Evolutionary conservation across 2,113 vertebrate species (phyloP).

Genomic region (Charina bottae): DNA sequence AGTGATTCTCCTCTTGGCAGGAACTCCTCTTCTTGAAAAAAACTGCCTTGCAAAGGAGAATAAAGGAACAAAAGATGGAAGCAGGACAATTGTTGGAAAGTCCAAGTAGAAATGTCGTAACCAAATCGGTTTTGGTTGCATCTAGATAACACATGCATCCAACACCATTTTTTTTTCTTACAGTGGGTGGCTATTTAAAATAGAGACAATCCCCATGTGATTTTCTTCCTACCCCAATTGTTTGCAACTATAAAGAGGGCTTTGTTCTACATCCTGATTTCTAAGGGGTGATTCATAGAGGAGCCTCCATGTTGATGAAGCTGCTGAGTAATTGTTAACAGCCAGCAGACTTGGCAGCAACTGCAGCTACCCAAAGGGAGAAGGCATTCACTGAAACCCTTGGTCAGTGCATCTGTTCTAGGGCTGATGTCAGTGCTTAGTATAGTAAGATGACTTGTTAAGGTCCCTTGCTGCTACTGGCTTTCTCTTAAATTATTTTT

Average conservation of each 20-base stretch:
- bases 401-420: not conserved
- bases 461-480: no score
- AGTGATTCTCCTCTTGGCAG: slow-evolving; percentile 18
- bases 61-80: not conserved
- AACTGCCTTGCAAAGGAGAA: not conserved
- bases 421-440: no score
- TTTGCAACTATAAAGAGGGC: not conserved
- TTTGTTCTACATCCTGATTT: not conserved
- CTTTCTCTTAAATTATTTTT: not conserved
- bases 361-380: not conserved
- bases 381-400: not conserved
- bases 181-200: not conserved
- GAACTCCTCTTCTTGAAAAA: not conserved
- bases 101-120: not conserved
- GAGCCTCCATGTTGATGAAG: not conserved
- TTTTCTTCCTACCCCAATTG: not conserved
- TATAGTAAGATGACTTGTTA: not conserved
- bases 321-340: not conserved
- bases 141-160: not conserved
- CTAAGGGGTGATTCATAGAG: not conserved
- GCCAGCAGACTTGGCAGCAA: no score
- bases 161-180: not conserved
- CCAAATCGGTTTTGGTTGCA: not conserved
- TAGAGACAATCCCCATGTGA: not conserved
- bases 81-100: not conserved